These are phyloP conservation scores for Acrocephalus kingi DNA, from an alignment of 2,113 vertebrate genomes.

Conservation along the genomic window DNA sequence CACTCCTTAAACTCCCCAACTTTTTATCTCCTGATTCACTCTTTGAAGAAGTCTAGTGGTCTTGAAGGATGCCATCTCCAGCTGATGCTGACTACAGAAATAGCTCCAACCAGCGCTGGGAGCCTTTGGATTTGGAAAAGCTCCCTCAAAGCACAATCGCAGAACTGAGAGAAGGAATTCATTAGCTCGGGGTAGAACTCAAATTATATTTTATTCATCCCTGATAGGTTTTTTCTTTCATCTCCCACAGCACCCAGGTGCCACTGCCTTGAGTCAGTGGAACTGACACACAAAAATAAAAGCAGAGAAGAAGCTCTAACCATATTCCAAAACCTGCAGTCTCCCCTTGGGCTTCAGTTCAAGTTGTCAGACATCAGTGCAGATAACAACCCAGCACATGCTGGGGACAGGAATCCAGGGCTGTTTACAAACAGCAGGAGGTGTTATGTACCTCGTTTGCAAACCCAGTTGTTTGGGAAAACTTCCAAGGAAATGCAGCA, in stretches of 20 bases:
- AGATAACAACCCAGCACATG: slow-evolving; percentile 28
- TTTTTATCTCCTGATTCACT: not conserved
- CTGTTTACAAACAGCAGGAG: slow-evolving; percentile 29
- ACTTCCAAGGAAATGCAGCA: slow-evolving; percentile 22
- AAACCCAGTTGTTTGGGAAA: slow-evolving; percentile 36
- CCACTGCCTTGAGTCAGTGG: slow-evolving; percentile 2
- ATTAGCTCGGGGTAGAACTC: not conserved
- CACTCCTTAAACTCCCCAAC: not conserved
- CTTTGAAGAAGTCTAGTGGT: slow-evolving; percentile 47
- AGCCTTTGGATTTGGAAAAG: slow-evolving; percentile 9
- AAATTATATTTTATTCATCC: slow-evolving; percentile 39
- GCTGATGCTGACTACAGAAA: slow-evolving; percentile 16
- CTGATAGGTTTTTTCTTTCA: slow-evolving; percentile 23
- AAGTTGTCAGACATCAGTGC: slow-evolving; percentile 29
- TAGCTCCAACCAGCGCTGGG: not conserved
- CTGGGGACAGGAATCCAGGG: slow-evolving; percentile 27
- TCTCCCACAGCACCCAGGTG: slow-evolving; percentile 37
- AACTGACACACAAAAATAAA: not conserved
- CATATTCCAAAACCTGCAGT: not conserved
- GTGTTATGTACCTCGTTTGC: slow-evolving; percentile 32
- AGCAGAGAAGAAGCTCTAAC: slow-evolving; percentile 7
- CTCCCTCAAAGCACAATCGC: not conserved
- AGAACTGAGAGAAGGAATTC: not conserved
- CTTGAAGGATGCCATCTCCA: slow-evolving; percentile 25
- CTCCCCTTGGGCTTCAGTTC: slow-evolving; percentile 8